Evolutionary conservation across 2,888 invertebrate genomes (phyloP).

Genomic region (Iphiclides podalirius): DNA sequence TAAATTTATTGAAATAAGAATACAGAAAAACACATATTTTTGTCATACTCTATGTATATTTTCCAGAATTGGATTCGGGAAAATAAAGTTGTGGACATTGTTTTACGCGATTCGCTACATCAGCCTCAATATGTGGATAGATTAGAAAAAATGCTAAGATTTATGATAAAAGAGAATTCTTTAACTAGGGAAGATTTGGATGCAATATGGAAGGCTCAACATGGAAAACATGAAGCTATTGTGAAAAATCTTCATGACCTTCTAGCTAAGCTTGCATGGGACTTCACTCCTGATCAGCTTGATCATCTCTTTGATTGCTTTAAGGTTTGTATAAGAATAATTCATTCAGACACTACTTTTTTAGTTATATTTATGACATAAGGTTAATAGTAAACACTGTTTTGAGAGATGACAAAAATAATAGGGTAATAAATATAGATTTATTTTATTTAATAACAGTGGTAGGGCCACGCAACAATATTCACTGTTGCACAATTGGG

Average conservation of each 20-base stretch:
- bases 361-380: background rate
- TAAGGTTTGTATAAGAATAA: constrained; percentile 84
- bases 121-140: constrained; percentile 99
- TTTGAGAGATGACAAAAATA: too few species aligned
- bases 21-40: too few species aligned
- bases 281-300: constrained; percentile 97
- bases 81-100: constrained; percentile 96
- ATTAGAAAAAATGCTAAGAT: constrained; percentile 97
- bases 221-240: constrained; percentile 98
- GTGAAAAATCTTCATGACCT: constrained; percentile 98
- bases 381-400: too few species aligned
- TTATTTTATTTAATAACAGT: too few species aligned
- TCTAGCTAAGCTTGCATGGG: constrained; percentile 98
- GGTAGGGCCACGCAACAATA: too few species aligned
- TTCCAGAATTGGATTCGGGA: constrained; percentile 96
- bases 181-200: constrained; percentile 95
- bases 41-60: too few species aligned
- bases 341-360: background rate
- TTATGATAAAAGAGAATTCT: constrained; percentile 96
- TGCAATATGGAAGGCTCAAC: constrained; percentile 98
- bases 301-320: constrained; percentile 98
- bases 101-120: constrained; percentile 96
- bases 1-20: too few species aligned
- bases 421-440: too few species aligned
- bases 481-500: too few species aligned